A percentile compares a stretch with the other conserved stretches of the same genome.
phyloP scores from a whole-genome alignment of 2,113 vertebrate genomes.

The Sterrhoptilus dennistouni region DNA sequence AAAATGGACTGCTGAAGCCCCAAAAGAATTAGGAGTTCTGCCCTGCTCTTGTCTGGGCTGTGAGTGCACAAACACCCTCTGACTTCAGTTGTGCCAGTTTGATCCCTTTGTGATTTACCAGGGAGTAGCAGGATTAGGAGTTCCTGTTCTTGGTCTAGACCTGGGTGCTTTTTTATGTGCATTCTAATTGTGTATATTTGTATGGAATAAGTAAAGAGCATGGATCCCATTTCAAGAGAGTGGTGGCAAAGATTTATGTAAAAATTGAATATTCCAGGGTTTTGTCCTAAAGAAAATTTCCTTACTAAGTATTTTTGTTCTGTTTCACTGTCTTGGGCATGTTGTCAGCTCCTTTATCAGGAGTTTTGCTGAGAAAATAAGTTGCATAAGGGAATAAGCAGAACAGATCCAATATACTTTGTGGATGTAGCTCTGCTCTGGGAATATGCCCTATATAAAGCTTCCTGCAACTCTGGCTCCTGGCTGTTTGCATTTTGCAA shows the following conservation, averaged over 20 bases:
- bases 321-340: conserved; percentile 5
- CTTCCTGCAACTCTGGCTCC: not conserved
- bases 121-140: conserved; percentile 17
- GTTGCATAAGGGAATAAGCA: not conserved
- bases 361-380: conserved; percentile 5
- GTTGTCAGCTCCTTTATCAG: conserved; percentile 5
- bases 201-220: not conserved
- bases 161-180: not conserved
- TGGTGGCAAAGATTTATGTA: conserved; percentile 16
- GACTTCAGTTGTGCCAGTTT: not conserved
- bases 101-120: not conserved
- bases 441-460: not conserved
- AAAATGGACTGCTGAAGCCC: not conserved
- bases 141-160: conserved; percentile 36
- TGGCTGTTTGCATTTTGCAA: not conserved
- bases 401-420: not conserved
- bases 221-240: conserved; percentile 9
- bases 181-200: not conserved
- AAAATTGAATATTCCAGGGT: not conserved
- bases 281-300: conserved; percentile 26
- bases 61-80: not conserved
- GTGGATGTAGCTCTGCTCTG: not conserved
- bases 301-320: conserved; percentile 19
- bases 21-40: not conserved
- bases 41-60: not conserved